Base-by-base conservation (phyloP, 2,888 invertebrate genomes). In the Synanthedon vespiformis region DNA sequence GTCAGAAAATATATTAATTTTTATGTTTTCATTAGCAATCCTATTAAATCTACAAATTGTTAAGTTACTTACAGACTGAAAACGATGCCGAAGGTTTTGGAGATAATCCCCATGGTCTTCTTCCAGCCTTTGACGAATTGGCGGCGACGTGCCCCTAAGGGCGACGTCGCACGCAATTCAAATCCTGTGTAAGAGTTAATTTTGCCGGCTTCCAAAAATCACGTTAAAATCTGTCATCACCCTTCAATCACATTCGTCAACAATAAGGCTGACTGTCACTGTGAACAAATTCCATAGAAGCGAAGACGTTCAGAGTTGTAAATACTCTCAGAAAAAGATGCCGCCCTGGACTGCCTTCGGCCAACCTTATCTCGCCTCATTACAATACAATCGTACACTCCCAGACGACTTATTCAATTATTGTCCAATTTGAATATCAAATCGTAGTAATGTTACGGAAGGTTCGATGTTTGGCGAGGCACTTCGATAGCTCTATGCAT, bases 41-140 rank as follows among this genome's bases (percentile, higher is more conserved):
- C 6, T 34, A 34, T 34, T 34, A 44, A 44, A 13, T 44, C 44
- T 44, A 13, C 14, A 44, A 13, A 10, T 49, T 10, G 0, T 49
- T 18, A 40, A 48, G 51, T 50, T 56, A 92, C 93, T 93, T 86
- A 93, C 93, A 93, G 92, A 86, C 92, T 92, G 89, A 93, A 93
- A 75, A 93, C 90, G 75, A 93, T 92, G 81, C 93, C 92, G 64
- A 93, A 90, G 56, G 93, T 92, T 80, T 93, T 93, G 56, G 93
- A 92, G 65, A 93, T 91, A 76, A 93, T 92, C 65, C 93, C 93
- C 93, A 93, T 93, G 70, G 85, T 88, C 71, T 84, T 86, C 77
- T 84, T 84, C 85, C 80, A 85, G 63, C 87, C 87, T 70, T 83
- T 81, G 70, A 86, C 75, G 74, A 85, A 79, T 72, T 82, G 84